Percentiles rank a stretch among this genome's conserved stretches.
phyloP scores from a whole-genome alignment of 2,888 invertebrate genomes.

The Leptothorax acervorum region DNA sequence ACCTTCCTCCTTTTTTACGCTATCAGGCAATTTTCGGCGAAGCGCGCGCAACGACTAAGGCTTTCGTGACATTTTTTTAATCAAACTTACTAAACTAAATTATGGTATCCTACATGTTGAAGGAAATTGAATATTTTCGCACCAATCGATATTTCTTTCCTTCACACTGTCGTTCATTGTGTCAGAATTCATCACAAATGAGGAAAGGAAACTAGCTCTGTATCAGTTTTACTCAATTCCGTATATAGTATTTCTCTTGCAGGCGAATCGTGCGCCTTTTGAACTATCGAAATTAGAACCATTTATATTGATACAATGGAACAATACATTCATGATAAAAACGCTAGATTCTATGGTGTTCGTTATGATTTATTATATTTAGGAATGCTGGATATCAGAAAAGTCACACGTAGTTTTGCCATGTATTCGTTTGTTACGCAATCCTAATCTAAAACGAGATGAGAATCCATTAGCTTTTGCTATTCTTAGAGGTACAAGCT shows the following conservation, averaged over 20 bases:
- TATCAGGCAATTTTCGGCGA: slow-evolving; percentile 36
- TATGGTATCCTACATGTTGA: slow-evolving; percentile 14
- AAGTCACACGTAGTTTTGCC: not conserved
- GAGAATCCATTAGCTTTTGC: not conserved
- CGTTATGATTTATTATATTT: not conserved
- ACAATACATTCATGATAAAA: not conserved
- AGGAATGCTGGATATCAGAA: not conserved
- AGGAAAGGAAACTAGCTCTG: not conserved
- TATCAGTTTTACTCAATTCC: not conserved
- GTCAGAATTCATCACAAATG: not conserved
- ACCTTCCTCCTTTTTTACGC: slow-evolving; percentile 18
- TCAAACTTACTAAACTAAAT: slow-evolving; percentile 26
- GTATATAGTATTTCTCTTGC: not conserved
- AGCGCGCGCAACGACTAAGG: not conserved
- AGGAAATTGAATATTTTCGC: slow-evolving; percentile 36
- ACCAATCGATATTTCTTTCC: not conserved
- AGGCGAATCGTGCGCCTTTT: not conserved
- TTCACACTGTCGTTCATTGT: not conserved
- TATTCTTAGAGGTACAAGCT: slow-evolving; percentile 26
- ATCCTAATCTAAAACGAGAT: slow-evolving; percentile 11
- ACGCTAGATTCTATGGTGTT: not conserved
- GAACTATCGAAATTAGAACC: not conserved
- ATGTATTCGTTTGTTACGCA: slow-evolving; percentile 1
- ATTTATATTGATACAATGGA: not conserved
- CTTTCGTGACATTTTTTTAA: slow-evolving; percentile 37